Conservation (phyloP, 2,888 invertebrate species). For the Gasteruption jaculator region DNA sequence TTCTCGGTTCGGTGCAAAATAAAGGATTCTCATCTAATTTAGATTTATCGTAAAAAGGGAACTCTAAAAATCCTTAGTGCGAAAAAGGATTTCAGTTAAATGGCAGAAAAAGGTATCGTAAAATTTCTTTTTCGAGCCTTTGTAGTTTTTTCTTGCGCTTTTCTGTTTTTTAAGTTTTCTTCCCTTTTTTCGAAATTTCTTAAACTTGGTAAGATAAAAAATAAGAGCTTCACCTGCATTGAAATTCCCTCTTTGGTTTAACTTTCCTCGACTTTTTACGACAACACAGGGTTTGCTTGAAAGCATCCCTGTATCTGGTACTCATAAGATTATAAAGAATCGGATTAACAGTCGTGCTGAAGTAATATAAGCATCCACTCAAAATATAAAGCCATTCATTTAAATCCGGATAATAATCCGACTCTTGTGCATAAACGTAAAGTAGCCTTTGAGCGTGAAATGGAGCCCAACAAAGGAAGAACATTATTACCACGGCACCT, state of each 20-base stretch:
- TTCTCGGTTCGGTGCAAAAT: too few relatives aligned
- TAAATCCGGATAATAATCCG: constrained; percentile 61
- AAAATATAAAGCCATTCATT: constrained; percentile 77
- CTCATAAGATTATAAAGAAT: constrained; percentile 84
- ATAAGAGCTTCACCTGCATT: too few relatives aligned
- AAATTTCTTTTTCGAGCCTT: too few relatives aligned
- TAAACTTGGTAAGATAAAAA: too few relatives aligned
- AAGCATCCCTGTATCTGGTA: constrained; percentile 71
- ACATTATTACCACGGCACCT: constrained; percentile 91
- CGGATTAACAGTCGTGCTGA: constrained; percentile 79
- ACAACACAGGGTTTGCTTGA: constrained; percentile 70
- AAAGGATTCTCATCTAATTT: too few relatives aligned
- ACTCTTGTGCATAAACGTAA: constrained; percentile 67
- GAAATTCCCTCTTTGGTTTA: neutral
- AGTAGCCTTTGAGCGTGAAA: constrained; percentile 90
- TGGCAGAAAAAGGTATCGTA: too few relatives aligned
- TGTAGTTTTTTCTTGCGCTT: too few relatives aligned
- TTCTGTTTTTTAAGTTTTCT: too few relatives aligned
- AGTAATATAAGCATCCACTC: constrained; percentile 78
- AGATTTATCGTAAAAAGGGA: too few relatives aligned
- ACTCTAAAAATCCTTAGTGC: too few relatives aligned
- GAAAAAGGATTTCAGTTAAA: too few relatives aligned
- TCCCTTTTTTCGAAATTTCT: too few relatives aligned
- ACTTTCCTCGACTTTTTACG: constrained; percentile 27
- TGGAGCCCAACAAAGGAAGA: constrained; percentile 95